A percentile compares a stretch with the other conserved stretches of the same genome.
phyloP scores from a whole-genome alignment of 2,113 vertebrate species.

The Notarius lentiginosus region DNA sequence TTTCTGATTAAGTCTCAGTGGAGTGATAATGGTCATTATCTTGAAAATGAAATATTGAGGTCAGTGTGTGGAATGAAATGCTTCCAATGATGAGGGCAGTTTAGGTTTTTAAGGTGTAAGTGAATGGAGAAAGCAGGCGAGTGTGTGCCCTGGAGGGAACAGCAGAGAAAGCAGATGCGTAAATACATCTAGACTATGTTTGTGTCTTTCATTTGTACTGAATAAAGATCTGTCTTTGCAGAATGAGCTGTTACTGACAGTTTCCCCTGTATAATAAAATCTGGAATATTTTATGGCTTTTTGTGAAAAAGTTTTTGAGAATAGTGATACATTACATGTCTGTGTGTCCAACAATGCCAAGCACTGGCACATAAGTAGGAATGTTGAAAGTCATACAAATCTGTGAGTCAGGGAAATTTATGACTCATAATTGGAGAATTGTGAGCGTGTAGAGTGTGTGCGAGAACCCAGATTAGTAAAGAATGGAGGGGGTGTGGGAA shows the following conservation, averaged over 20 bases:
- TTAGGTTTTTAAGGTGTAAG: constrained; percentile 14
- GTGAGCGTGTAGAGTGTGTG: constrained; percentile 7
- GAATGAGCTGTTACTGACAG: constrained; percentile 51
- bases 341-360: not conserved
- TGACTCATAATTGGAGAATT: not conserved
- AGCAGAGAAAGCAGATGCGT: constrained; percentile 6
- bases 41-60: constrained; percentile 27
- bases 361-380: not conserved
- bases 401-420: constrained; percentile 21
- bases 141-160: not conserved
- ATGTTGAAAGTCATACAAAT: constrained; percentile 1
- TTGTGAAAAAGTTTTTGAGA: not conserved
- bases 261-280: constrained; percentile 58
- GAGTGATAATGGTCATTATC: constrained; percentile 18
- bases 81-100: constrained; percentile 11
- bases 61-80: constrained; percentile 27
- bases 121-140: constrained; percentile 22
- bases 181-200: constrained; percentile 38
- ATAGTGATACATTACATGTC: not conserved
- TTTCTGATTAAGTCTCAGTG: not conserved
- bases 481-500: not conserved
- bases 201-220: constrained; percentile 31
- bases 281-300: constrained; percentile 50
- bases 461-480: constrained; percentile 28
- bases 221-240: constrained; percentile 56